phyloP scores from a whole-genome alignment of 1,140 invertebrate species.

The Magallana ariakensis region DNA sequence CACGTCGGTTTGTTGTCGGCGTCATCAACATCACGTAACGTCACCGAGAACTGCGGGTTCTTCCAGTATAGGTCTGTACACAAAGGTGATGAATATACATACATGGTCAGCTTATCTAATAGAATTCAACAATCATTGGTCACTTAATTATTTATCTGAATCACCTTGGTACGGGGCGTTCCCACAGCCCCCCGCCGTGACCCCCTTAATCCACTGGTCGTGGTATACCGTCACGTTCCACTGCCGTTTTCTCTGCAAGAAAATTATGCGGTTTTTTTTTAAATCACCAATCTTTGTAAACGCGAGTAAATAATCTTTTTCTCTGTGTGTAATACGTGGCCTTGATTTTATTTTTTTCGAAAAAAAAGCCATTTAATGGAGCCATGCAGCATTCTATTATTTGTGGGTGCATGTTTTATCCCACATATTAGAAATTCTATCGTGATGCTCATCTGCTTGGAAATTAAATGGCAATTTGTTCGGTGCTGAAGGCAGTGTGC shows the following conservation, averaged over 20 bases:
- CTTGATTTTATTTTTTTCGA: no score
- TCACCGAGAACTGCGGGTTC: conserved; percentile 75
- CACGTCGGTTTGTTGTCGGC: conserved; percentile 59
- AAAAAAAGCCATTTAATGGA: no score
- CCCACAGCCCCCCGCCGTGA: conserved; percentile 78
- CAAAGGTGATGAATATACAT: background rate
- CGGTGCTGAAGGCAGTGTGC: background rate
- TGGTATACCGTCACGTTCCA: conserved; percentile 76
- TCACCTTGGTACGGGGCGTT: conserved; percentile 74
- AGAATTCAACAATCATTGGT: no score
- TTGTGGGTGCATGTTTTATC: no score
- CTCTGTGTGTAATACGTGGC: no score
- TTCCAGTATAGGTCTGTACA: conserved; percentile 75
- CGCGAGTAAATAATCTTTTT: background rate
- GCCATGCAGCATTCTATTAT: no score
- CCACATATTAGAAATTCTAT: background rate
- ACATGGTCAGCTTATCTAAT: no score
- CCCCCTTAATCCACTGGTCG: conserved; percentile 75
- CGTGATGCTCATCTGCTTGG: background rate
- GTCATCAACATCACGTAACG: conserved; percentile 64
- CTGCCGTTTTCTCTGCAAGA: conserved; percentile 66
- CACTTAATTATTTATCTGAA: background rate
- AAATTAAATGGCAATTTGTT: background rate
- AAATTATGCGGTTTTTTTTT: conserved; percentile 15
- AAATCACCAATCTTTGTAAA: background rate